These are phyloP conservation scores for Volucella bombylans DNA, from an alignment of 2,888 invertebrate genomes.

Conservation along the genomic window DNA sequence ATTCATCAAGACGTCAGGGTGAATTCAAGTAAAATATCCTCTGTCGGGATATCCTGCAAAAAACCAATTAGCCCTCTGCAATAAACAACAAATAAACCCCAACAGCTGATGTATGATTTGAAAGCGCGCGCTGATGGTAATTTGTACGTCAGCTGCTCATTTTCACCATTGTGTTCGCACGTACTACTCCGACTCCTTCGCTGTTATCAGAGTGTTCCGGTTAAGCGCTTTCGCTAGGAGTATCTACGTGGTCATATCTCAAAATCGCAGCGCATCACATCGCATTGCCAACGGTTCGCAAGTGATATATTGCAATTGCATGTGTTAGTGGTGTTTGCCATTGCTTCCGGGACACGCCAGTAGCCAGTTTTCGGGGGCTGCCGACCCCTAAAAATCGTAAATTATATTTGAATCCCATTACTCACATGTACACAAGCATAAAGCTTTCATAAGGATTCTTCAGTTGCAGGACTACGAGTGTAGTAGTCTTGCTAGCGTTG, in stretches of 20 bases:
- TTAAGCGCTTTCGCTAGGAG: conserved; percentile 39
- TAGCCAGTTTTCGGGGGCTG: conserved; percentile 60
- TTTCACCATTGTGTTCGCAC: conserved; percentile 25
- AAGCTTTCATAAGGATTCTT: conserved; percentile 69
- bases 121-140: conserved; percentile 45
- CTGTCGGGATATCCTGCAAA: neutral
- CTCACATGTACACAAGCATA: conserved; percentile 69
- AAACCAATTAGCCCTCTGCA: neutral
- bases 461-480: neutral
- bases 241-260: conserved; percentile 43
- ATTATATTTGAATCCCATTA: conserved; percentile 73
- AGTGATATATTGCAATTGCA: conserved; percentile 70
- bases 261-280: conserved; percentile 50
- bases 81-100: conserved; percentile 3
- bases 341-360: conserved; percentile 68
- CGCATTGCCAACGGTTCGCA: conserved; percentile 57
- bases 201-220: conserved; percentile 39
- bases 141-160: conserved; percentile 66
- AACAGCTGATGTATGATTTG: conserved; percentile 31
- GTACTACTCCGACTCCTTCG: neutral
- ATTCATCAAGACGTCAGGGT: conserved; percentile 43
- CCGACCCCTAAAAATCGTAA: conserved; percentile 59
- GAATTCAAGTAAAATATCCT: conserved; percentile 9
- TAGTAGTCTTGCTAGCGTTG: neutral
- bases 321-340: conserved; percentile 69